Base-by-base conservation (phyloP, 2,113 vertebrate species). In the Seriola quinqueradiata region DNA sequence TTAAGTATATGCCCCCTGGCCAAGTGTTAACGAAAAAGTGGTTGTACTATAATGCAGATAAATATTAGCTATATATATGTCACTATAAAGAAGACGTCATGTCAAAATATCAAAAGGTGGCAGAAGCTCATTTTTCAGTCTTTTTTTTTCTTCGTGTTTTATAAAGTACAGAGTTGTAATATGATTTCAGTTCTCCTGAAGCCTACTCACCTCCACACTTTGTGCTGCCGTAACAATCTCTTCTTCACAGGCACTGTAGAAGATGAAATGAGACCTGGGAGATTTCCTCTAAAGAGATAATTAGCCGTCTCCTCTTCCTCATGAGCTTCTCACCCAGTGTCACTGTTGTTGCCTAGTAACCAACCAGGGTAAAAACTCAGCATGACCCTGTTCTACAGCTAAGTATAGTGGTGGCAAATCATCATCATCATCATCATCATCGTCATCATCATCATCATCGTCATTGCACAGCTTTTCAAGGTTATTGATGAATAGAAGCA, bases 311-410 rank as follows among this genome's bases (percentile, higher is more conserved):
- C 79, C 34, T 86, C 76, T 75, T 85, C 69, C 42, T 76, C 61
- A 16, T 59, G 40, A 87, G 79, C 61, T 52, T 77, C 77, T 82
- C 64, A 57, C 71, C 60, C 84, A 70, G 14, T 76, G 83, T 85
- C 70, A 81, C 78, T 85, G 77, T 78, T 85, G 86, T 78, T 88
- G 87, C 86, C 77, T 82, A 36, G 78, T 84, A 87, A 90, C 76
- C 73, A 68, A 48, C 40, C 61, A 76, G 76, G 44, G 46, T n/a
- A 74, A 70, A 64, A 74, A 48, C 48, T 77, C 54, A 61, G 10
- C 21, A 0, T 69, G 77, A 79, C 67, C 81, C 67, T 66, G 67
- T 36, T 83, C 69, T 67, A 34, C 50, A 48, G 70, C 54, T 32
- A 38, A 12, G 46, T 70, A 16, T n/a, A 65, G 55, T n/a, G 34